Percentiles rank a stretch among this genome's conserved stretches.
These are phyloP conservation scores for Gavia stellata DNA, from an alignment of 2,113 vertebrate species.

Conservation along the genomic window DNA sequence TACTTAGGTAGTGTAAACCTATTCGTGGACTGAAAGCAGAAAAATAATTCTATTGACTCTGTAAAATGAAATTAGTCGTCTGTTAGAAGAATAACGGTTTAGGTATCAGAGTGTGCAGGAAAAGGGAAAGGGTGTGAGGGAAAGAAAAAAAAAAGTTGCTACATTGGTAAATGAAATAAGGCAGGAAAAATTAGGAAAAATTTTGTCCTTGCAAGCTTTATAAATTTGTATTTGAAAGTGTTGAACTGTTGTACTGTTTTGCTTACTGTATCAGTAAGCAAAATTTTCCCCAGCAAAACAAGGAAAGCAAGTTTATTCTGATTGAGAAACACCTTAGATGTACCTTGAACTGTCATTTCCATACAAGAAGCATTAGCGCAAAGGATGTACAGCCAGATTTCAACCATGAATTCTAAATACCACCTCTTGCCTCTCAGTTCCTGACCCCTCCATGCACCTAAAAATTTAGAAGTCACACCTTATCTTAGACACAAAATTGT, in stretches of 20 bases:
- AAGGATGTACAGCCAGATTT: background rate
- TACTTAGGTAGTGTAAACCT: background rate
- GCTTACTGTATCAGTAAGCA: background rate
- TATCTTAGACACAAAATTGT: background rate
- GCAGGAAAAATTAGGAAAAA: background rate
- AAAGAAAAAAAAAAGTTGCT: background rate
- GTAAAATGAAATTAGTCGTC: background rate
- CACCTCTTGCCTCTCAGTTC: background rate
- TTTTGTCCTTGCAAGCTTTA: background rate
- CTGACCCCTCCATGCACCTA: background rate
- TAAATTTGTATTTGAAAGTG: background rate
- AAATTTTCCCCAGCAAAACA: background rate
- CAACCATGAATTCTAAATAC: background rate
- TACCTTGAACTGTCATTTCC: background rate
- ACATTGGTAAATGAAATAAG: background rate
- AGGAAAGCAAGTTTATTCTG: background rate
- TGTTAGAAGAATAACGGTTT: background rate
- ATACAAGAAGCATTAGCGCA: background rate
- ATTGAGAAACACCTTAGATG: background rate
- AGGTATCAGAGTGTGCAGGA: background rate
- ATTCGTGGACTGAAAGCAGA: background rate
- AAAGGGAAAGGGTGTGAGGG: accelerated
- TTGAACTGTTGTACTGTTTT: background rate
- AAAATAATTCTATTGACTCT: background rate
- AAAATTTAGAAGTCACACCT: background rate